Evolutionary conservation across 2,888 invertebrate species (phyloP).

Genomic region (Lasioglossum lativentre): DNA sequence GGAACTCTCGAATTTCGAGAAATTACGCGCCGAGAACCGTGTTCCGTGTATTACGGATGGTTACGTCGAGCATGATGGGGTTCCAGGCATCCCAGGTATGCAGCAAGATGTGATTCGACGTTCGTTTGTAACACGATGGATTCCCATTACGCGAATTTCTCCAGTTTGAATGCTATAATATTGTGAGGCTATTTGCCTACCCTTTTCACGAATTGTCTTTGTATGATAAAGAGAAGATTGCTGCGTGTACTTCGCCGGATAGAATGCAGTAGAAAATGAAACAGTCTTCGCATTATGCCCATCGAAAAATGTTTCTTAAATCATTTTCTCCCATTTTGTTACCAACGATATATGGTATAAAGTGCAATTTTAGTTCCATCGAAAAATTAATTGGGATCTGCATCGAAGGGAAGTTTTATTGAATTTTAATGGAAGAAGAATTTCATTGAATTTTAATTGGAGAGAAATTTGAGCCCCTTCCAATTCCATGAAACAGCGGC

Average conservation of each 20-base stretch:
- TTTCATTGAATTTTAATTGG: not conserved
- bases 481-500: not conserved
- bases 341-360: not conserved
- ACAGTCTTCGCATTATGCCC: not conserved
- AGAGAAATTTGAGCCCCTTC: not conserved
- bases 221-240: not conserved
- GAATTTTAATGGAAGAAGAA: not conserved
- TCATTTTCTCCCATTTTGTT: not conserved
- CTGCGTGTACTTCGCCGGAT: not conserved
- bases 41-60: not conserved
- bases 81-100: not conserved
- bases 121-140: conserved; percentile 6
- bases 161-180: not conserved
- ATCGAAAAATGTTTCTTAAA: not conserved
- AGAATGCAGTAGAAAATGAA: not conserved
- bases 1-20: conserved; percentile 52
- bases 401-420: not conserved
- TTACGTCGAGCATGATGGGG: not conserved
- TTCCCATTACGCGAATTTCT: conserved; percentile 11
- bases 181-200: not conserved
- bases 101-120: not conserved
- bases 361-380: not conserved
- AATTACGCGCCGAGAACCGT: conserved; percentile 25
- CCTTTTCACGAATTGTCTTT: not conserved
- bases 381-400: not conserved